Conservation (phyloP, 2,113 vertebrate species). For the Nanorana parkeri region DNA sequence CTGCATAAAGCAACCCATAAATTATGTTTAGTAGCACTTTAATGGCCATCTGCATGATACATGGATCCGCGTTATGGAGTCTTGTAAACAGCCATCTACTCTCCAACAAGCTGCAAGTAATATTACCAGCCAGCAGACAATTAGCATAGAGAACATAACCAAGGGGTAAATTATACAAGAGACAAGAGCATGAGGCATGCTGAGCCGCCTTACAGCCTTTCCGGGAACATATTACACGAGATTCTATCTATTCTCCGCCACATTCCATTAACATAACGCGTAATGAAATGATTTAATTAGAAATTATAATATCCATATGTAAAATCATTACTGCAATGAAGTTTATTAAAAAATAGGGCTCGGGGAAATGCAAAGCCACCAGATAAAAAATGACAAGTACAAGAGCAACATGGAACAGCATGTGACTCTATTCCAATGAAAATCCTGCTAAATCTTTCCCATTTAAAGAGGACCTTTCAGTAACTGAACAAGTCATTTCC, state of each 20-base stretch:
- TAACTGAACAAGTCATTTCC: no score
- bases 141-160: constrained; percentile 43
- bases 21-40: no score
- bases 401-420: no score
- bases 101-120: background rate
- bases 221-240: background rate
- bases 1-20: no score
- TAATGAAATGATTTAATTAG: constrained; percentile 24
- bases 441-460: no score
- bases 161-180: constrained; percentile 36
- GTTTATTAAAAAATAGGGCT: background rate
- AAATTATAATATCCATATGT: constrained; percentile 22
- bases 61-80: background rate
- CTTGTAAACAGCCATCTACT: background rate
- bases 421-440: no score
- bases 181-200: constrained; percentile 2
- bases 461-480: no score
- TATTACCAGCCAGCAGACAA: constrained; percentile 12
- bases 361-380: background rate
- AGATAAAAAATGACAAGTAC: no score
- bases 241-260: constrained; percentile 20
- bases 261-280: constrained; percentile 12
- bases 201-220: background rate
- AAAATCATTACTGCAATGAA: constrained; percentile 12
- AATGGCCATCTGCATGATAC: background rate